These are phyloP conservation scores for Sepiola atlantica DNA, from an alignment of 2,888 invertebrate genomes.

Conservation along the genomic window DNA sequence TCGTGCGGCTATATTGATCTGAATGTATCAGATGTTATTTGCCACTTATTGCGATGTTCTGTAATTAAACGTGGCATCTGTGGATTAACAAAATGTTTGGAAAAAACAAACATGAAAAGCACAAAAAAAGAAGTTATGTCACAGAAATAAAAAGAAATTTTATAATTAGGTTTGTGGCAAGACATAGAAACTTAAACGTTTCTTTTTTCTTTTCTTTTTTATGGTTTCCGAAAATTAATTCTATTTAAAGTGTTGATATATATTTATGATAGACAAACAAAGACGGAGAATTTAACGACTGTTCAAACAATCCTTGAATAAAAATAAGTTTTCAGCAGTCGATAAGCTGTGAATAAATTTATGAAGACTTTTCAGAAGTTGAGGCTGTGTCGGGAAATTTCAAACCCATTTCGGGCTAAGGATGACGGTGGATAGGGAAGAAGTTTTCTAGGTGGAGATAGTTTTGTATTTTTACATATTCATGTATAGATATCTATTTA, in stretches of 20 bases:
- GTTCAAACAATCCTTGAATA: background rate
- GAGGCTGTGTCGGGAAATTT: background rate
- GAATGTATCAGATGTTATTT: conserved; percentile 1
- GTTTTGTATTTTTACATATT: background rate
- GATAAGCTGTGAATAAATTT: background rate
- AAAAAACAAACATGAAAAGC: background rate
- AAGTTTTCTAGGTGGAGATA: background rate
- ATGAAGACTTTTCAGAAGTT: background rate
- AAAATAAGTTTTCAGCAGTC: background rate
- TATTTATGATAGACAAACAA: background rate
- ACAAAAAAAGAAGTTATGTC: background rate
- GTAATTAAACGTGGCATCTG: conserved; percentile 32
- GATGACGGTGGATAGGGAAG: background rate
- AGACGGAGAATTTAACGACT: background rate
- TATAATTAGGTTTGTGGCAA: background rate
- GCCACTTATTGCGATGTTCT: background rate
- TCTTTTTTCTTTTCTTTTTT: background rate
- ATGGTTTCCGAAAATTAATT: background rate
- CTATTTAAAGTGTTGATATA: background rate
- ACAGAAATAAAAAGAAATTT: background rate
- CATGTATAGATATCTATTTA: background rate
- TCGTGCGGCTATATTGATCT: background rate
- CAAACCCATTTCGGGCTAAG: background rate
- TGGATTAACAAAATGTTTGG: background rate
- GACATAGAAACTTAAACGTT: background rate